These are phyloP conservation scores for Drosophila villosipedis DNA, from an alignment of 2,888 invertebrate species.

Conservation along the genomic window DNA sequence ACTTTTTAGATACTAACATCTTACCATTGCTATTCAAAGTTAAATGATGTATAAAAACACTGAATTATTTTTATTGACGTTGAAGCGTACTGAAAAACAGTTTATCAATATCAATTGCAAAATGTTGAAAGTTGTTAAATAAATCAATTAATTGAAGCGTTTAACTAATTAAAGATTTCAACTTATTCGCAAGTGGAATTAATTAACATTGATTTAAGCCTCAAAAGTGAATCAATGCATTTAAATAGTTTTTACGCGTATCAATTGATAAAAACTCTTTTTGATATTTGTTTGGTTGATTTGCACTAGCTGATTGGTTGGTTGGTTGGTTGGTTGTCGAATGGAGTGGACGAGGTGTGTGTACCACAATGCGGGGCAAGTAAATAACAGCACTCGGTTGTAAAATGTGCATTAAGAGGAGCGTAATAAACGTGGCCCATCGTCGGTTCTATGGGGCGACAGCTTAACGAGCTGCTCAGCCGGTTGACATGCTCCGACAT, in stretches of 20 bases:
- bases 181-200: constrained; percentile 6
- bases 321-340: not conserved
- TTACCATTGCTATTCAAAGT: not conserved
- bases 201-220: constrained; percentile 18
- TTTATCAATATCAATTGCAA: constrained; percentile 12
- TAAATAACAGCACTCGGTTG: constrained; percentile 68
- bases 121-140: constrained; percentile 22
- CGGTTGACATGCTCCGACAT: constrained; percentile 59
- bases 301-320: not conserved
- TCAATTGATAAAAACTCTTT: not conserved
- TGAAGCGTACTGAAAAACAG: too few relatives aligned
- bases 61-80: not conserved
- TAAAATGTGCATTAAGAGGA: constrained; percentile 75
- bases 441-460: constrained; percentile 44
- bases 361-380: constrained; percentile 40
- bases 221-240: constrained; percentile 15
- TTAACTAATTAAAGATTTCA: constrained; percentile 16
- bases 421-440: constrained; percentile 68
- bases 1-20: not conserved
- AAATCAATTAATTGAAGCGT: not conserved
- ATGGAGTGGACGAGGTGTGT: not conserved
- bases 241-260: constrained; percentile 8
- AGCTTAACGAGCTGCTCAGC: constrained; percentile 78
- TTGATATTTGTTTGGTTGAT: constrained; percentile 14
- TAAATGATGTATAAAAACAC: not conserved